Evolutionary conservation across 2,113 vertebrate genomes (phyloP), one percentile per base, ranked within the genome.

Genomic region (Thamnaconus septentrionalis): DNA sequence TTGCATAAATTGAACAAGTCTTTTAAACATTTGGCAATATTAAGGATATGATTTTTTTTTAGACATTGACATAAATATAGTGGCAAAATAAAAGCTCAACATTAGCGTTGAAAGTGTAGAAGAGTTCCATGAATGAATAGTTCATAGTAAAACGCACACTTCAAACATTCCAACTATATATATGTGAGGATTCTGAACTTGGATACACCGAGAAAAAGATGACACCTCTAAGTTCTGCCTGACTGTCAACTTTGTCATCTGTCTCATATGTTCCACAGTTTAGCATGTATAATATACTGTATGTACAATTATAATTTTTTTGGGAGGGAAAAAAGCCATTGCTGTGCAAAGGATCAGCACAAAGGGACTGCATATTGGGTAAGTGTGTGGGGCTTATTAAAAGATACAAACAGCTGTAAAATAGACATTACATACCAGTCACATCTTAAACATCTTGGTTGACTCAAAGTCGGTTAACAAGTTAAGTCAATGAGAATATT

Each of bases 301-400:
- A 55, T 46, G 66, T 71, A 79, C 66, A 81, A 49, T 65, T 70
- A 68, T 58, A n/a, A 31, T 31, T 31, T 31, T 31, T 31, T 31
- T 31, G 18, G 18, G 18, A 31, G 18, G 18, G 18, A 31, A 31
- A 31, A 31, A 71, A 85, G 79, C 71, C 61, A 73, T 83, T 87
- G 81, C 81, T 87, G 83, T 79, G 84, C 81, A 81, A 82, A 79
- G 87, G 72, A 80, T 69, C 79, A 86, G 83, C 79, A 69, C 64
- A 53, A 64, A 74, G 78, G 66, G 65, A 76, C 61, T 73, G 68
- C 53, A 1, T 64, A 67, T 63, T 82, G 67, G 58, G 8, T 61
- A 48, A 53, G 58, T 64, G 76, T 76, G 50, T 77, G 62, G 59
- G 55, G 42, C 59, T 39, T 18, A 31, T 40, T 45, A 64, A 74